Percentiles rank a stretch among this genome's conserved stretches.
These are phyloP conservation scores for Bombus haemorrhoidalis DNA, from an alignment of 1,140 invertebrate genomes.

Conservation along the genomic window DNA sequence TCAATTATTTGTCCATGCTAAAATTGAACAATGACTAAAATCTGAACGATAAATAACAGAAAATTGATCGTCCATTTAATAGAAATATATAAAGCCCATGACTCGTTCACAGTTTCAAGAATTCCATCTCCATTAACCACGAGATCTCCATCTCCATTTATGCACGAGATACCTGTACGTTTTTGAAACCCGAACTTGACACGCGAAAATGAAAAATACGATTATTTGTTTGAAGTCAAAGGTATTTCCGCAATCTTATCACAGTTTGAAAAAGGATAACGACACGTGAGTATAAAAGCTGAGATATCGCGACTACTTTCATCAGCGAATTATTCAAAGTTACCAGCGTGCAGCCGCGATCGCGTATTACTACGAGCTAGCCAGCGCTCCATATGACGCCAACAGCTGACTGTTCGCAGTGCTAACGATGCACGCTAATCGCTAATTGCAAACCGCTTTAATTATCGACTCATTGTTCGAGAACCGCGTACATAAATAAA, in stretches of 20 bases:
- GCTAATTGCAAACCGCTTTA: conserved; percentile 71
- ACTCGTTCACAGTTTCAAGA: neutral
- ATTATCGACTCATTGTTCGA: conserved; percentile 69
- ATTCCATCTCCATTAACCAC: neutral
- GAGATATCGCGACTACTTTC: conserved; percentile 39
- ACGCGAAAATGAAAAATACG: neutral
- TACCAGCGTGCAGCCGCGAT: conserved; percentile 5
- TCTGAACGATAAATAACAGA: neutral
- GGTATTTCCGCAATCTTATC: conserved; percentile 2
- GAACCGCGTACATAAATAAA: conserved; percentile 63
- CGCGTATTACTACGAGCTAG: conserved; percentile 20
- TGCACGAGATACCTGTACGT: no score
- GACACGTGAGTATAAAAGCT: conserved; percentile 25
- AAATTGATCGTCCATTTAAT: neutral
- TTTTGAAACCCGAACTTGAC: conserved; percentile 28
- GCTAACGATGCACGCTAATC: conserved; percentile 66
- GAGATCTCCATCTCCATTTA: no score
- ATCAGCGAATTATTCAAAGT: conserved; percentile 46
- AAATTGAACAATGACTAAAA: no score
- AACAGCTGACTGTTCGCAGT: conserved; percentile 49
- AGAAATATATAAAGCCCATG: neutral
- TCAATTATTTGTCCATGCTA: no score
- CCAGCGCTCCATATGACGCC: conserved; percentile 45
- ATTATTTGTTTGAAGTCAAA: neutral
- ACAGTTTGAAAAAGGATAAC: neutral